Conservation (phyloP, 2,888 invertebrate genomes). For the Lasioglossum malachurum region DNA sequence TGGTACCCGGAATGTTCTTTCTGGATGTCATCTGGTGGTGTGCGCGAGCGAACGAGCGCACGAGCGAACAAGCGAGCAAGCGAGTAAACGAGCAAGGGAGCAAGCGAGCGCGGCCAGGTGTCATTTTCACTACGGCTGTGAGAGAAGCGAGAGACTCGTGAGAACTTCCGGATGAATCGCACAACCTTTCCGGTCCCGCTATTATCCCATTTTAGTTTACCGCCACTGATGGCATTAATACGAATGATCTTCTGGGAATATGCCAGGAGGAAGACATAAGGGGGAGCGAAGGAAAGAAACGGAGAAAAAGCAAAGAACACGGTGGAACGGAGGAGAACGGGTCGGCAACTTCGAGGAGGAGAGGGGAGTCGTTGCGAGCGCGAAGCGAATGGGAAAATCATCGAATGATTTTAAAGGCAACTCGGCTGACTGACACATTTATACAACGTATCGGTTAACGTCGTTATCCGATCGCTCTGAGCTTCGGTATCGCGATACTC, state of each 20-base stretch:
- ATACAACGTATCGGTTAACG: neutral
- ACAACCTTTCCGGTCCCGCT: slow-evolving; percentile 83
- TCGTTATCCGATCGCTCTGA: neutral
- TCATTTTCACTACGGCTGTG: slow-evolving; percentile 84
- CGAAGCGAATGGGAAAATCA: neutral
- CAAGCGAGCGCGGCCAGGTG: slow-evolving; percentile 76
- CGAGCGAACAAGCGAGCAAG: neutral
- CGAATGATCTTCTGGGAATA: slow-evolving; percentile 49
- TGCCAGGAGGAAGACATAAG: slow-evolving; percentile 27
- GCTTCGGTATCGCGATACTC: neutral
- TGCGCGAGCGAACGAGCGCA: neutral
- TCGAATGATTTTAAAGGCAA: slow-evolving; percentile 15
- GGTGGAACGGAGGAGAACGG: slow-evolving; percentile 7
- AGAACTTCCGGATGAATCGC: slow-evolving; percentile 84
- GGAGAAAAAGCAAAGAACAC: slow-evolving; percentile 28
- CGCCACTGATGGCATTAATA: slow-evolving; percentile 66
- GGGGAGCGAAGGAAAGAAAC: neutral
- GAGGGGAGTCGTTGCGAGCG: neutral
- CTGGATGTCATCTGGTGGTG: neutral
- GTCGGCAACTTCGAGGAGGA: neutral
- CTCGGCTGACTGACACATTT: slow-evolving; percentile 16
- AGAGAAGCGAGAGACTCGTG: slow-evolving; percentile 84
- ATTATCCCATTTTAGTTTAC: slow-evolving; percentile 83
- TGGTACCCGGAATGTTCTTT: slow-evolving; percentile 1
- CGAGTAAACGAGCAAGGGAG: neutral